Base-by-base conservation (phyloP, 1,140 invertebrate genomes). In the Coptotermes formosanus region DNA sequence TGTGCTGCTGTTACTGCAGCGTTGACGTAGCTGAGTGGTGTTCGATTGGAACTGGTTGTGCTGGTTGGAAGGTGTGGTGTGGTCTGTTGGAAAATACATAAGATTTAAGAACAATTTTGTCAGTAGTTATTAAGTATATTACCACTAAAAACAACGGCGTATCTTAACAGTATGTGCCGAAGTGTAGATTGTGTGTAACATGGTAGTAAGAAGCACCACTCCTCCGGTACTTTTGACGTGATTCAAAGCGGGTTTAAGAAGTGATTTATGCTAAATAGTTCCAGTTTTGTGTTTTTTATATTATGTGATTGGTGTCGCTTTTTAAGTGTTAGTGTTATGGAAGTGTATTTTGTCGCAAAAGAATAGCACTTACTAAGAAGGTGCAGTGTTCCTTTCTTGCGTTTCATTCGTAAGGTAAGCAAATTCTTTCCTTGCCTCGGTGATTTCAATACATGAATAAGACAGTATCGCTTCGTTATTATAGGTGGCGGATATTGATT, bases 321-420 rank as follows among this genome's bases (percentile, higher is more conserved):
- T 75, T 8, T 75, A 30, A 75, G 64, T 75, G 64, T 75, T 75
- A 75, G 64, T 75, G 64, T 75, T 75, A 75, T 75, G 64, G 25
- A 14, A 75, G n/a, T 14, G n/a, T 75, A 1, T 75, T 75, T 75
- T 11, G 2, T 75, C 64, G 30, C 25, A 75, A 11, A 75, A 75
- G 9, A 75, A 75, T 9, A 75, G n/a, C n/a, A 69, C 64, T 69
- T 9, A 3, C 64, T n/a, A n/a, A 69, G 64, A 69, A 69, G 64
- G n/a, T 12, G 64, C 19, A 25, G 14, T 75, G 25, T 3, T 7
- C 30, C 3, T 75, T 75, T 75, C 64, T 30, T 30, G n/a, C n/a
- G 9, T 30, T 75, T n/a, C n/a, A 75, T 25, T n/a, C 7, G 9
- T 75, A 30, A 75, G 64, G 64, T 75, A 75, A 75, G 64, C 64